Evolutionary conservation across 2,888 invertebrate species (phyloP).

Genomic region (Ophion ventricosus): DNA sequence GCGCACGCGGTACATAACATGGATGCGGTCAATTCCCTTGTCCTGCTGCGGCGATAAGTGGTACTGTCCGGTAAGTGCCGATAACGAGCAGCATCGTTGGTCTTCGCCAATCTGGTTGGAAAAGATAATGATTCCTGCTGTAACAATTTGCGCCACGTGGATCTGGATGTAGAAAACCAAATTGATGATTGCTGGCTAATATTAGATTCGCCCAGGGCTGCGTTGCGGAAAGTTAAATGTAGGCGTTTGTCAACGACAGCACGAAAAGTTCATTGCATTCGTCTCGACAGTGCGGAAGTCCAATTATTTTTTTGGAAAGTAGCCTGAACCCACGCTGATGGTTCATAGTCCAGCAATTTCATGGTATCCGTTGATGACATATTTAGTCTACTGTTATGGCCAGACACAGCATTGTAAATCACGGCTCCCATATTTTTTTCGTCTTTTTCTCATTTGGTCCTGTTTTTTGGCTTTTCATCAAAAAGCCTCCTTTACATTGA

Average conservation of each 20-base stretch:
- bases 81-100: constrained; percentile 57
- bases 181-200: constrained; percentile 36
- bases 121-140: constrained; percentile 37
- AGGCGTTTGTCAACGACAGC: neutral
- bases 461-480: neutral
- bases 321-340: neutral
- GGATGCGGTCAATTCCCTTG: constrained; percentile 53
- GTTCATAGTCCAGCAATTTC: constrained; percentile 10
- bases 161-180: neutral
- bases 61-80: constrained; percentile 60
- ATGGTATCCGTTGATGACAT: neutral
- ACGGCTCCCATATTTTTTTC: too few relatives aligned
- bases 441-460: constrained; percentile 4
- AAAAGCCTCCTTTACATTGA: constrained; percentile 36
- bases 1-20: constrained; percentile 22
- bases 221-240: neutral
- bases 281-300: neutral
- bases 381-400: constrained; percentile 17
- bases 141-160: constrained; percentile 2
- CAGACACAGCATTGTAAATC: constrained; percentile 8
- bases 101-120: constrained; percentile 37
- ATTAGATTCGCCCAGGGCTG: neutral
- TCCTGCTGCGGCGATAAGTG: constrained; percentile 58
- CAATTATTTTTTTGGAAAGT: neutral
- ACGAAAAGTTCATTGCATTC: neutral